Evolutionary conservation across 2,113 vertebrate species (phyloP).

Genomic region (Sclerurus mexicanus): DNA sequence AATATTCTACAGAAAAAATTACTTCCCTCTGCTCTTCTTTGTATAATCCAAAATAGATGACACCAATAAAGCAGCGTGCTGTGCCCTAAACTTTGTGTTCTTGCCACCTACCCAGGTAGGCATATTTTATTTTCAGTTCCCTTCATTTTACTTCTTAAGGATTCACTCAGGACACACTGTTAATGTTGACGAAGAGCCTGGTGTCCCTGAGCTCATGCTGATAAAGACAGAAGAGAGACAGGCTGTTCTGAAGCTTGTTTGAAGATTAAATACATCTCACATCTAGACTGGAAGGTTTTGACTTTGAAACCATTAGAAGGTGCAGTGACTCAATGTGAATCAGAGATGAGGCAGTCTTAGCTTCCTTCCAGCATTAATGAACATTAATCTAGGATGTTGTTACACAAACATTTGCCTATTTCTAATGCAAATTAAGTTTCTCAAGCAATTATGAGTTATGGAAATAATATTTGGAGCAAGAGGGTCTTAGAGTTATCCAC

Average conservation of each 20-base stretch:
- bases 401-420: neutral
- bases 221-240: neutral
- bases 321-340: neutral
- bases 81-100: neutral
- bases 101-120: neutral
- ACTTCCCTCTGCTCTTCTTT: neutral
- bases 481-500: neutral
- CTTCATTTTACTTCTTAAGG: neutral
- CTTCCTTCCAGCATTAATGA: neutral
- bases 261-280: conserved; percentile 7
- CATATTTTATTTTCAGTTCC: neutral
- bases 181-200: neutral
- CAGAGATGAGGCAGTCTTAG: neutral
- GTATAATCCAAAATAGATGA: neutral
- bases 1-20: neutral
- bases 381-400: neutral
- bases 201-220: neutral
- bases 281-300: neutral
- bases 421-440: neutral
- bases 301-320: neutral
- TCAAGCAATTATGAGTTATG: neutral
- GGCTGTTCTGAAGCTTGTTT: neutral
- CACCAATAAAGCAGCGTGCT: neutral
- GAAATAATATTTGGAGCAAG: neutral
- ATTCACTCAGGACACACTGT: neutral